These are phyloP conservation scores for Epistrophe eligans DNA, from an alignment of 2,888 invertebrate species.

Conservation along the genomic window DNA sequence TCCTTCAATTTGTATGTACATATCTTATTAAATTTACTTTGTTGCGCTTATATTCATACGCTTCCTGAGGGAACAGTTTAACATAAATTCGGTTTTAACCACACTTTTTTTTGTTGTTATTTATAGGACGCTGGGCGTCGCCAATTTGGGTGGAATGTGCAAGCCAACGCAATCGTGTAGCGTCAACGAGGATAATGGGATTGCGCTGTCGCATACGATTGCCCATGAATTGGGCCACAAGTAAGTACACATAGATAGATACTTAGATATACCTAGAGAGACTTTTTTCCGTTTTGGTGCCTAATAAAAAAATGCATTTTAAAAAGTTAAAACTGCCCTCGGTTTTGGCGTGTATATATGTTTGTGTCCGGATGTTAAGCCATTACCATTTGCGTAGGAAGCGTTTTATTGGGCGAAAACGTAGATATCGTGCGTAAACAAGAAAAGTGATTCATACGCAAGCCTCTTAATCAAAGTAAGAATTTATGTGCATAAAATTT, in stretches of 20 bases:
- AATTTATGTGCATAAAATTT: conserved; percentile 17
- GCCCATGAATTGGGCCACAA: conserved; percentile 97
- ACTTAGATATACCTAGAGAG: not conserved
- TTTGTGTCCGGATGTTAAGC: conserved; percentile 35
- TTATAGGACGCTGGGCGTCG: conserved; percentile 91
- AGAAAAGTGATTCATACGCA: conserved; percentile 43
- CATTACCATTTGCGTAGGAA: conserved; percentile 51
- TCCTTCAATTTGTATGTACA: not conserved
- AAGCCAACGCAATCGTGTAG: conserved; percentile 93
- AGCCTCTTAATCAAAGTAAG: conserved; percentile 35
- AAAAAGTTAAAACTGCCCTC: conserved; percentile 37
- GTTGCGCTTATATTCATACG: not conserved
- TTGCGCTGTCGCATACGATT: conserved; percentile 94
- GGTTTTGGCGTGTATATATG: not conserved
- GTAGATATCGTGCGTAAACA: conserved; percentile 16
- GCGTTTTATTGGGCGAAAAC: conserved; percentile 48
- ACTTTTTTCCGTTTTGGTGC: conserved; percentile 36
- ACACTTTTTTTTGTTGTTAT: conserved; percentile 18
- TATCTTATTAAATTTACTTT: conserved; percentile 8
- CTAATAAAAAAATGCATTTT: conserved; percentile 48
- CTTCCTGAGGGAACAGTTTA: conserved; percentile 67
- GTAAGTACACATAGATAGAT: conserved; percentile 86
- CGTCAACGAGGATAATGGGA: conserved; percentile 95
- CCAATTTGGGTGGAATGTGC: conserved; percentile 95
- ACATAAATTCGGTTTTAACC: conserved; percentile 66